phyloP scores from a whole-genome alignment of 2,797 vertebrate genomes.

The Oreortyx pictus region DNA sequence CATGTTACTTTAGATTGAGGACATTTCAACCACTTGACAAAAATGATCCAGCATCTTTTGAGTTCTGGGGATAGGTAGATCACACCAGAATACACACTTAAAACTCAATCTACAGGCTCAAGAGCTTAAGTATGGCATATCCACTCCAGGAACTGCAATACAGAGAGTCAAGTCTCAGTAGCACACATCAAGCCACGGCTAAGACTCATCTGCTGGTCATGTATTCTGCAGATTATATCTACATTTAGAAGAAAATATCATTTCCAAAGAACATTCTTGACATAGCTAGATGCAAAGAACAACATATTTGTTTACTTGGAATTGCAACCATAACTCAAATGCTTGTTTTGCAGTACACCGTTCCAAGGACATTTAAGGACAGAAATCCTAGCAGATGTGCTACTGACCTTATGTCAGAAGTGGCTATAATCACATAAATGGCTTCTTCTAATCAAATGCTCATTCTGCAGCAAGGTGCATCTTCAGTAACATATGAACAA shows the following conservation, averaged over 20 bases:
- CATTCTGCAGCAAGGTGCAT: not conserved
- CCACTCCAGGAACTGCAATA: accelerated
- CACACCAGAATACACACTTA: not conserved
- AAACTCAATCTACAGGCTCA: not conserved
- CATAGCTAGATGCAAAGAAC: not conserved
- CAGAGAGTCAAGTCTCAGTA: not conserved
- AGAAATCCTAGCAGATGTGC: not conserved
- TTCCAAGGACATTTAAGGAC: not conserved
- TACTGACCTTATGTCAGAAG: not conserved
- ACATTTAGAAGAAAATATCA: not conserved
- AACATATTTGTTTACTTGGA: not conserved
- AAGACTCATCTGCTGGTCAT: not conserved
- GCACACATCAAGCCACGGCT: accelerated
- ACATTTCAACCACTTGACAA: not conserved
- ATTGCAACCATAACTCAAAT: not conserved
- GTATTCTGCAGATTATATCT: not conserved
- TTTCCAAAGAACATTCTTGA: not conserved
- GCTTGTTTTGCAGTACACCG: accelerated
- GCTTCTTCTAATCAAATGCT: not conserved
- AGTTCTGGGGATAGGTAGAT: not conserved
- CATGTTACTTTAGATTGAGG: not conserved
- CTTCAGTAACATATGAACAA: not conserved
- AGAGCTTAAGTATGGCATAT: not conserved
- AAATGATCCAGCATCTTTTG: not conserved
- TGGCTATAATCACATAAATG: not conserved